These are phyloP conservation scores for Trogon surrucura DNA, from an alignment of 2,113 vertebrate species.

Conservation along the genomic window DNA sequence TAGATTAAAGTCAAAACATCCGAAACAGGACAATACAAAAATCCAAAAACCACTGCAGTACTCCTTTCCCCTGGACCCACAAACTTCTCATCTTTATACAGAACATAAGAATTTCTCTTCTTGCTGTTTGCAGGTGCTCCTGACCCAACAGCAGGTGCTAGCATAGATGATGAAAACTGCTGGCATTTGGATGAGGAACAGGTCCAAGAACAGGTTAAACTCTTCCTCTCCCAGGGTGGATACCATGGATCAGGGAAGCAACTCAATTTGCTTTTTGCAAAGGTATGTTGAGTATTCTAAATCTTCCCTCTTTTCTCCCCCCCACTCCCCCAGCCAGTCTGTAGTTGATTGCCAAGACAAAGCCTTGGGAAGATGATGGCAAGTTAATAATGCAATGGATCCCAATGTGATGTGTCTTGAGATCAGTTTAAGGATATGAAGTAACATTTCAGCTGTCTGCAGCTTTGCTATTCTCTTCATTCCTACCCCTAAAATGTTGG, in stretches of 20 bases:
- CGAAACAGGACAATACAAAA: neutral
- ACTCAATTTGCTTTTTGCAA: slow-evolving; percentile 97
- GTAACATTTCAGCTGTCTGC: neutral
- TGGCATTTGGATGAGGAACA: slow-evolving; percentile 99
- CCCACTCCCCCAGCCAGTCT: neutral
- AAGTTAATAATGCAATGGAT: neutral
- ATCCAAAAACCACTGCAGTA: neutral
- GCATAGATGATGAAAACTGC: slow-evolving; percentile 97
- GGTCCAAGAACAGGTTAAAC: slow-evolving; percentile 97
- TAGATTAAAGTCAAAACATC: too few species aligned
- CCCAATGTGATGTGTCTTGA: neutral
- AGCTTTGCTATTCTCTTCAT: neutral
- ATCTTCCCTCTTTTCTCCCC: neutral
- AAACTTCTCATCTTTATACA: neutral
- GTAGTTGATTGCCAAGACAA: neutral
- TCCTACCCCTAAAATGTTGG: neutral
- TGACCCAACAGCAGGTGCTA: slow-evolving; percentile 95
- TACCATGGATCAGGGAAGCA: slow-evolving; percentile 99
- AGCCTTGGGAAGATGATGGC: neutral
- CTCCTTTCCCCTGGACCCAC: neutral
- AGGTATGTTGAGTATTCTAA: slow-evolving; percentile 78
- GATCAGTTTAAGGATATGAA: neutral
- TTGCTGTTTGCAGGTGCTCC: slow-evolving; percentile 88
- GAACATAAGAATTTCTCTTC: slow-evolving; percentile 23
- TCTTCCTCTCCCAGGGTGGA: slow-evolving; percentile 95